phyloP scores from a whole-genome alignment of 2,797 vertebrate species.

The Premnoplex brunnescens region DNA sequence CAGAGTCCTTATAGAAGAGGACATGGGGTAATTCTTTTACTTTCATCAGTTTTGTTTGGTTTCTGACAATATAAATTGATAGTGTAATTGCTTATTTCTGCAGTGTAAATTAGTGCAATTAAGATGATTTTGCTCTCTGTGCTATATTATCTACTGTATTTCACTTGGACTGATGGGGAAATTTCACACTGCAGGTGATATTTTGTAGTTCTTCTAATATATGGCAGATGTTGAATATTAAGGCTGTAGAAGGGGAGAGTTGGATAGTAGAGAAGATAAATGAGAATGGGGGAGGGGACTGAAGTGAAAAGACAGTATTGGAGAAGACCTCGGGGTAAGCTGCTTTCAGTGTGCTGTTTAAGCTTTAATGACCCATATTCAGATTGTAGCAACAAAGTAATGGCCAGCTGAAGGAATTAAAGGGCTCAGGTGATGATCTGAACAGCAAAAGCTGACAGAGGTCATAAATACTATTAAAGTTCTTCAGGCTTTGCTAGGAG shows the following conservation, averaged over 20 bases:
- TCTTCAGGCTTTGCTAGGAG: background rate
- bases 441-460: constrained; percentile 25
- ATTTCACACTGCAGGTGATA: background rate
- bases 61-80: background rate
- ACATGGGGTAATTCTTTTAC: background rate
- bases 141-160: background rate
- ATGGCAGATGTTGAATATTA: background rate
- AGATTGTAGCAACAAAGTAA: background rate
- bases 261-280: background rate
- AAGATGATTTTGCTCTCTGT: background rate
- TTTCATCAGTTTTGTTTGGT: background rate
- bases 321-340: background rate
- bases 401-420: background rate
- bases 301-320: background rate
- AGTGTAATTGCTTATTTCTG: background rate
- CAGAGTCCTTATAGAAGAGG: background rate
- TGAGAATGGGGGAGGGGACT: background rate
- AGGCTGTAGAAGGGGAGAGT: background rate
- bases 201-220: background rate
- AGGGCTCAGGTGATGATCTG: background rate
- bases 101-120: background rate
- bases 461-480: background rate
- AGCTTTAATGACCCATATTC: constrained; percentile 22
- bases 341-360: background rate
- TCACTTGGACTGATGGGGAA: background rate